Percentiles rank a stretch among this genome's conserved stretches.
phyloP scores from a whole-genome alignment of 2,888 invertebrate genomes.

The Hesperia comma region DNA sequence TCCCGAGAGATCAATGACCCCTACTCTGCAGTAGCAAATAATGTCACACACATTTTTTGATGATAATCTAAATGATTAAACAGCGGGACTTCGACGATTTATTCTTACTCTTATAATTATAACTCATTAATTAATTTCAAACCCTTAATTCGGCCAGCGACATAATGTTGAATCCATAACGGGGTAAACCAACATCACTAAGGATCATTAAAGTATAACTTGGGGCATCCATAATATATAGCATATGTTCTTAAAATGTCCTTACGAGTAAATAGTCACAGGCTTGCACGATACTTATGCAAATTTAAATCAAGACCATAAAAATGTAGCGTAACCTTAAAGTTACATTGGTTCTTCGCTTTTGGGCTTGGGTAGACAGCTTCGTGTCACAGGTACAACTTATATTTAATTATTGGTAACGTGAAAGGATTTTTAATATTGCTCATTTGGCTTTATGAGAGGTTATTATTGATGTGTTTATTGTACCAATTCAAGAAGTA shows the following conservation, averaged over 20 bases:
- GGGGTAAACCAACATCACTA: conserved; percentile 17
- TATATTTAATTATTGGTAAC: too few relatives aligned
- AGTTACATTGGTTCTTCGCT: neutral
- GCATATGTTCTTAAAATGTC: neutral
- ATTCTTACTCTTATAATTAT: conserved; percentile 13
- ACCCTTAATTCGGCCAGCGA: conserved; percentile 12
- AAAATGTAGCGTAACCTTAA: neutral
- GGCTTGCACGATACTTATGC: conserved; percentile 17
- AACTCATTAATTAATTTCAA: conserved; percentile 21
- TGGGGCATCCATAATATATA: conserved; percentile 11
- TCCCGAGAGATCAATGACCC: neutral
- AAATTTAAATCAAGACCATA: conserved; percentile 14
- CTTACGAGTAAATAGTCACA: conserved; percentile 3
- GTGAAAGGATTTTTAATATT: too few relatives aligned
- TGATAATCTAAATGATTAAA: conserved; percentile 14
- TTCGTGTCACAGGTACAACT: neutral
- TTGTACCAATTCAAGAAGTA: too few relatives aligned
- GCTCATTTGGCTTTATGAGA: too few relatives aligned
- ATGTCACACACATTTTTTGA: neutral
- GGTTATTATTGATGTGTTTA: too few relatives aligned
- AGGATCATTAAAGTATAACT: conserved; percentile 8
- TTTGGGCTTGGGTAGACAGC: neutral
- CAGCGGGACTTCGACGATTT: conserved; percentile 1
- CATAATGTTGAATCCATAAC: conserved; percentile 17
- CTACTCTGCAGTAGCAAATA: conserved; percentile 1